Base-by-base conservation (phyloP, 2,113 vertebrate species). In the Zosterops hypoxanthus region DNA sequence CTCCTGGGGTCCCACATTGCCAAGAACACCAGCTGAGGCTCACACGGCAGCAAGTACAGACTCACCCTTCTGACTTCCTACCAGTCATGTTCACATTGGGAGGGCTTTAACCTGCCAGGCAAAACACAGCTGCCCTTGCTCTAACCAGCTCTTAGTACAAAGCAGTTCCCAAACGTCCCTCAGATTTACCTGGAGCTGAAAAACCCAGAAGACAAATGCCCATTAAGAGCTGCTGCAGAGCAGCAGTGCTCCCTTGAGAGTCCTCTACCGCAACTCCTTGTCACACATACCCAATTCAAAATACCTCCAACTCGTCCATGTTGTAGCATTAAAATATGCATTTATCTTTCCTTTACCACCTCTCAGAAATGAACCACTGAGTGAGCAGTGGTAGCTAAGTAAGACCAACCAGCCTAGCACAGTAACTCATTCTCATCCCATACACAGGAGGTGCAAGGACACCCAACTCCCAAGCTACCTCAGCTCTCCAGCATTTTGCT, bases 1-100 rank as follows among this genome's bases (percentile, higher is more conserved):
- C 13, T 72, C 15, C 7, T 3, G 4, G 25, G 15, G 17, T 64
- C n/a, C 53, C 6, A 1, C 0, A 0, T 0, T 29, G 23, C 23
- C 25, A 42, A 31, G 21, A 72, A 29, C 23, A 11, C 9, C n/a
- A 71, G 21, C 61, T 13, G 56, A 82, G 28, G 26, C 26, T 61
- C 69, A 52, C 14, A n/a, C 12, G 5, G 41, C 33, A 57, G 9
- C 8, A 77, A 25, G 15, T 2, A 71, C 16, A 82, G 44, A 57
- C 7, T 18, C 28, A 36, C 5, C 14, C 52, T 34, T 34, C 26
- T 20, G n/a, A 12, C 11, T 61, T 34, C 26, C 29, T 39, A 14
- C 9, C 57, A 47, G 23, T 50, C 19, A 16, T 1, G 20, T 5
- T 55, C 17, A 6, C 56, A 34, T 0, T 39, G 39, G 25, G 22